Conservation (phyloP, 2,797 vertebrate species). For the Pogoniulus pusillus region DNA sequence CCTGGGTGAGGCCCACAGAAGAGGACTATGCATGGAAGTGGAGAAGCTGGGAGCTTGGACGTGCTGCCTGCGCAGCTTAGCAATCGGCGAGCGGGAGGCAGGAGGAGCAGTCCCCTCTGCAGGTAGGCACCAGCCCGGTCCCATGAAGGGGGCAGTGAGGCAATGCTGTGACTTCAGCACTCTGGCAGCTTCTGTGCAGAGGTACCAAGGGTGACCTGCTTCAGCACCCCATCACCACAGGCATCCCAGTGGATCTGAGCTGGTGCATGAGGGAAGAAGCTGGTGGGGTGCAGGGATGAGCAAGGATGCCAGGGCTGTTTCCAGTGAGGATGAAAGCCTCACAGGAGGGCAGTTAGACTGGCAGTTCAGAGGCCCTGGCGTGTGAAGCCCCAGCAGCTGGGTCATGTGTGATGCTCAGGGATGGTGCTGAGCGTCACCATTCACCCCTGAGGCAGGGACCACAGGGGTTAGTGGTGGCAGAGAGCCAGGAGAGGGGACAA, state of each 20-base stretch:
- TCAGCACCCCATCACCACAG: fast-evolving
- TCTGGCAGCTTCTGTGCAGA: fast-evolving
- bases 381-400: fast-evolving
- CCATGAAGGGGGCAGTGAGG: not conserved
- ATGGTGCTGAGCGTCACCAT: not conserved
- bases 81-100: fast-evolving
- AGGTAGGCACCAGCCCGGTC: not conserved
- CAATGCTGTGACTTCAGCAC: fast-evolving
- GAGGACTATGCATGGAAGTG: fast-evolving
- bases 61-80: not conserved
- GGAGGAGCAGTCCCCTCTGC: not conserved
- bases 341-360: fast-evolving
- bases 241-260: fast-evolving
- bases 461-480: not conserved
- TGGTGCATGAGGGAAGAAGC: fast-evolving
- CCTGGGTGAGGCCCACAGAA: not conserved
- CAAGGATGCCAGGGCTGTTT: not conserved
- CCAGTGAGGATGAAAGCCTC: not conserved
- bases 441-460: fast-evolving
- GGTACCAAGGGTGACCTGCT: not conserved
- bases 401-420: not conserved
- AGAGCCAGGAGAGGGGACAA: not conserved
- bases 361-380: fast-evolving
- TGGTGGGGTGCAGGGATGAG: not conserved
- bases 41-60: not conserved